Evolutionary conservation across 2,113 vertebrate species (phyloP).

Genomic region (Lycaon pictus): DNA sequence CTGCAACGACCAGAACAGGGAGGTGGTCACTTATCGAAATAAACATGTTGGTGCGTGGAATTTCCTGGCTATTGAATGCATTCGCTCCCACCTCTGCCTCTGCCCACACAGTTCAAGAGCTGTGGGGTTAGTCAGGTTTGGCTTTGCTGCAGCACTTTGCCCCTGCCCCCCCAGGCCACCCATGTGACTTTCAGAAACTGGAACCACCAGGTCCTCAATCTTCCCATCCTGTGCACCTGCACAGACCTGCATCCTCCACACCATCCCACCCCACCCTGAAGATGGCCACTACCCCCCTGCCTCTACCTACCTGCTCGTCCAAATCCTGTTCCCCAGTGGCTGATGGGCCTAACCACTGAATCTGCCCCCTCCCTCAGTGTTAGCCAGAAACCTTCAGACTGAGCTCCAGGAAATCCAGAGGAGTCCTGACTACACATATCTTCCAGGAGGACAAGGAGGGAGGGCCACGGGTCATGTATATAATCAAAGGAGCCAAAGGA

Average conservation of each 20-base stretch:
- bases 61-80: constrained; percentile 48
- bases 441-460: neutral
- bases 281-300: fast-evolving
- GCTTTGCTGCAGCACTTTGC: neutral
- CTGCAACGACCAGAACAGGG: constrained; percentile 83
- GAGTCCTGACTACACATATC: neutral
- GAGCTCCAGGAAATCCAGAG: neutral
- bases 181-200: neutral
- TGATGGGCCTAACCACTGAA: neutral
- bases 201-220: neutral
- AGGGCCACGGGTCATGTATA: neutral
- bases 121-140: neutral
- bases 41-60: constrained; percentile 48
- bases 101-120: neutral
- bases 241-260: neutral
- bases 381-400: neutral
- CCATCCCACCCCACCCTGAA: too few species aligned
- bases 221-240: neutral
- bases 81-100: neutral
- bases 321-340: neutral
- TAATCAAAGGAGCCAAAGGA: neutral
- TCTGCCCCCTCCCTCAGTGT: neutral
- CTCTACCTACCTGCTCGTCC: neutral
- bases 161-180: neutral
- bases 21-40: constrained; percentile 41